A percentile compares a stretch with the other conserved stretches of the same genome.
These are phyloP conservation scores for Teleogryllus occipitalis DNA, from an alignment of 1,140 invertebrate species.

Conservation along the genomic window DNA sequence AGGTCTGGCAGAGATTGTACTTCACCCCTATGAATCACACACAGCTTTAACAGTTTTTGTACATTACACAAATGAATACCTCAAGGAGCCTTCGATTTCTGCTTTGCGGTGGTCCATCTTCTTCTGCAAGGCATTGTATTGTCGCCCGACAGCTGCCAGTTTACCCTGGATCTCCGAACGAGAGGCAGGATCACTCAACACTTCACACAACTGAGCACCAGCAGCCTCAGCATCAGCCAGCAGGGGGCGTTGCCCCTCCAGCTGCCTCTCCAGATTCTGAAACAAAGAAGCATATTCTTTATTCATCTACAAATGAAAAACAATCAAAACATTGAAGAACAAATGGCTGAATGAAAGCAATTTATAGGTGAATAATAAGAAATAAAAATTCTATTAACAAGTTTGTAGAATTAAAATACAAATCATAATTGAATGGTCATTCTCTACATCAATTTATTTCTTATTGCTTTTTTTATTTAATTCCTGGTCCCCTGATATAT, in stretches of 20 bases:
- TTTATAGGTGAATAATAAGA: too few species aligned
- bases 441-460: too few species aligned
- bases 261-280: conserved; percentile 72
- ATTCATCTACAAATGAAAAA: not conserved
- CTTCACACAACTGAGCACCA: conserved; percentile 74
- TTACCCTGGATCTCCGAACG: conserved; percentile 85
- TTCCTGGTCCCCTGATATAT: too few species aligned
- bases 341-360: too few species aligned
- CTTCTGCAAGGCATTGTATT: conserved; percentile 77
- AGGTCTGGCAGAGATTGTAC: too few species aligned
- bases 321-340: not conserved
- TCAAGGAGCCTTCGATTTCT: conserved; percentile 77
- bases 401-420: too few species aligned
- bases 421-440: too few species aligned
- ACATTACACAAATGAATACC: conserved; percentile 28
- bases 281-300: conserved; percentile 20
- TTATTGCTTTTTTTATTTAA: too few species aligned
- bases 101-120: conserved; percentile 83
- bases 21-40: too few species aligned
- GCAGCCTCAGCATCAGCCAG: conserved; percentile 81
- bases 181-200: conserved; percentile 83
- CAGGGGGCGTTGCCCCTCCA: conserved; percentile 77
- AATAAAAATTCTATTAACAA: too few species aligned
- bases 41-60: too few species aligned
- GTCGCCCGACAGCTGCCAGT: conserved; percentile 67